These are phyloP conservation scores for Agrochola macilenta DNA, from an alignment of 2,888 invertebrate species.

Conservation along the genomic window DNA sequence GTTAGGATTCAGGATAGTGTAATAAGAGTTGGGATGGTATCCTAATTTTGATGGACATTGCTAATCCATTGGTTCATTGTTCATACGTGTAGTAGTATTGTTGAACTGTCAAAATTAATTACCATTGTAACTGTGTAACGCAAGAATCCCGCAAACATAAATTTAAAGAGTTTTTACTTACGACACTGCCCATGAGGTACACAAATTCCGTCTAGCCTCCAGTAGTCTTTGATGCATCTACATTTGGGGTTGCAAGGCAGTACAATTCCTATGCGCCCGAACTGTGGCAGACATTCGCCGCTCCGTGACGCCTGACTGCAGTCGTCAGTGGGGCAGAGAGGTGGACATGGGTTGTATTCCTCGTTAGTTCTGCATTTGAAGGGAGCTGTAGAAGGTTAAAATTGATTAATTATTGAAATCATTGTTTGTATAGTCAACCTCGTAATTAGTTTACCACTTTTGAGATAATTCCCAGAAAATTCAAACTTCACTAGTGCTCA, in stretches of 20 bases:
- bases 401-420: background rate
- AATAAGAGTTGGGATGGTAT: background rate
- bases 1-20: background rate
- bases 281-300: conserved; percentile 68
- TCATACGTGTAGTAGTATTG: too few species aligned
- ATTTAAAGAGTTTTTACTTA: conserved; percentile 56
- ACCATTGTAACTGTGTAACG: too few species aligned
- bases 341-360: conserved; percentile 72
- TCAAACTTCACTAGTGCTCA: too few species aligned
- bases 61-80: too few species aligned
- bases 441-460: background rate
- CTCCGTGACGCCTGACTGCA: conserved; percentile 70
- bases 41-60: too few species aligned
- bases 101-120: too few species aligned
- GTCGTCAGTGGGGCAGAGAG: conserved; percentile 72
- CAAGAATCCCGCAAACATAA: too few species aligned
- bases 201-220: conserved; percentile 72
- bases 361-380: conserved; percentile 72
- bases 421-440: background rate
- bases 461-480: background rate
- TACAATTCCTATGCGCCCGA: conserved; percentile 65
- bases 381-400: conserved; percentile 65
- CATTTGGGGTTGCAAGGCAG: conserved; percentile 72
- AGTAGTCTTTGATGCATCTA: conserved; percentile 70
- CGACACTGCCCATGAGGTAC: conserved; percentile 75